Percentiles rank a stretch among this genome's conserved stretches.
phyloP scores from a whole-genome alignment of 30 jellyfish, hydroid and myxozoan genomes.

The Aurelia sp. region DNA sequence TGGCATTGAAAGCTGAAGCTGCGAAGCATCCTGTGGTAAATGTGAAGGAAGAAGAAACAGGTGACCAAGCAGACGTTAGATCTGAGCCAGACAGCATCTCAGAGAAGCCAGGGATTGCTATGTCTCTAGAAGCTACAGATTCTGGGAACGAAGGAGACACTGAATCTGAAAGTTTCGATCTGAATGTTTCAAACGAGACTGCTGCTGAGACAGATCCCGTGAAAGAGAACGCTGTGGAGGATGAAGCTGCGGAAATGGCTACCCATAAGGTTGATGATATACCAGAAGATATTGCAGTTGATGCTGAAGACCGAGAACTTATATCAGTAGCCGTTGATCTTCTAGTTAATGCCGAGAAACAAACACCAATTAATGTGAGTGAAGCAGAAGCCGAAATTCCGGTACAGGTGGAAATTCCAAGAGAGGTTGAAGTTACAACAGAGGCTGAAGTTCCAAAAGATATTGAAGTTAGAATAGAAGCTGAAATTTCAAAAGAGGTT shows the following conservation, averaged over 20 bases:
- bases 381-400: not conserved
- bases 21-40: too few species aligned
- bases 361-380: not conserved
- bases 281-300: not conserved
- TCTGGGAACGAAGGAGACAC: too few species aligned
- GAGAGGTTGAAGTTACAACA: not conserved
- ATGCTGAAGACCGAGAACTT: not conserved
- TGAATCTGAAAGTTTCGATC: too few species aligned
- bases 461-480: not conserved
- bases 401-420: not conserved
- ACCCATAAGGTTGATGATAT: not conserved
- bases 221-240: not conserved
- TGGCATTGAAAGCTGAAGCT: too few species aligned
- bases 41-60: not conserved
- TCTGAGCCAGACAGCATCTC: not conserved
- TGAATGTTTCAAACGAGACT: too few species aligned
- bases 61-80: not conserved
- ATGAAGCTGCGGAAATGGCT: not conserved
- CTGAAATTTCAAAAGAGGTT: not conserved
- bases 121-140: too few species aligned
- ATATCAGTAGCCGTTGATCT: constrained; percentile 1
- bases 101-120: not conserved
- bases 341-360: not conserved
- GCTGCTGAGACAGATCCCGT: too few species aligned
- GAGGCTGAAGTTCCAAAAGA: not conserved